Conservation (phyloP, 2,113 vertebrate genomes). For the Malaclemys terrapin region DNA sequence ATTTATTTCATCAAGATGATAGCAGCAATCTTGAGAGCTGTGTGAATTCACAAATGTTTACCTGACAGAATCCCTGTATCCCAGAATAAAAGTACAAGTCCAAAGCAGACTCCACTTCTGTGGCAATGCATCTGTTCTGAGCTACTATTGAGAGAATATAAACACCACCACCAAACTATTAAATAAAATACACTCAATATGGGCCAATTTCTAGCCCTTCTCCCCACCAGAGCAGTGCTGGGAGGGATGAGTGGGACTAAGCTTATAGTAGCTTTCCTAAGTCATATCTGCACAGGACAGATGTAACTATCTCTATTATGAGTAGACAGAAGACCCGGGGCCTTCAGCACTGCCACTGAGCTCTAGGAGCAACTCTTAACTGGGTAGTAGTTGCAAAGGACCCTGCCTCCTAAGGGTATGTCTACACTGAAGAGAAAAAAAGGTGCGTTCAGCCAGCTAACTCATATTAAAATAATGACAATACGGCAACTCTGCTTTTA, state of each 20-base stretch:
- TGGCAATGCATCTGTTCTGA: neutral
- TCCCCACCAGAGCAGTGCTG: neutral
- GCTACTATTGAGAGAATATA: neutral
- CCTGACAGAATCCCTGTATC: slow-evolving; percentile 25
- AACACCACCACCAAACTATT: neutral
- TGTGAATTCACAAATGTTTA: slow-evolving; percentile 65
- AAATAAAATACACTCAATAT: neutral
- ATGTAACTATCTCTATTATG: neutral
- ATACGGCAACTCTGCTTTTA: neutral
- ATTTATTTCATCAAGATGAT: slow-evolving; percentile 76
- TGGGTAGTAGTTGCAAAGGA: neutral
- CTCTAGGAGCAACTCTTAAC: neutral
- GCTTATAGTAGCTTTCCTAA: neutral
- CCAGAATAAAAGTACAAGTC: neutral
- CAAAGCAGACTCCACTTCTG: slow-evolving; percentile 57
- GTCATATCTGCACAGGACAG: rapidly evolving
- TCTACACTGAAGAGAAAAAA: neutral
- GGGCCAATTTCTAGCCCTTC: neutral
- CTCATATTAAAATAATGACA: neutral
- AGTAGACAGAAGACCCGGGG: neutral
- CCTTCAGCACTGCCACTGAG: neutral
- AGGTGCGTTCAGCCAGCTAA: neutral
- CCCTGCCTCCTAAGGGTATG: neutral
- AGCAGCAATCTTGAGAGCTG: slow-evolving; percentile 60
- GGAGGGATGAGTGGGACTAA: neutral